Evolutionary conservation across 2,888 invertebrate species (phyloP).

Genomic region (Anagyrus pseudococci): DNA sequence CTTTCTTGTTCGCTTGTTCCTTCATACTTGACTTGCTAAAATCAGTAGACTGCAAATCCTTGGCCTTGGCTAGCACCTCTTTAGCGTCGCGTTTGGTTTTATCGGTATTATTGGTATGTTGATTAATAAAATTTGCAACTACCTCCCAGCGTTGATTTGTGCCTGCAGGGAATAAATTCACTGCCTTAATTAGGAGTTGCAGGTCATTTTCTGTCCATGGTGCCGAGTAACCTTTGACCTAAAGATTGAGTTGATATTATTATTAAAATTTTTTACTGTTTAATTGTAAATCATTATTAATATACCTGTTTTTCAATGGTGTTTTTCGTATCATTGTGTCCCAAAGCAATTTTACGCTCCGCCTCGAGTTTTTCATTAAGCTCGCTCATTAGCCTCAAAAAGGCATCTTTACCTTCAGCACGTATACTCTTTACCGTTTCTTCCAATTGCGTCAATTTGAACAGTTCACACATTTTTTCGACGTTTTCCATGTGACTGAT

Average conservation of each 20-base stretch:
- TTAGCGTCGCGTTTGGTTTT: conserved; percentile 79
- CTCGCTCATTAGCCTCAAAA: conserved; percentile 72
- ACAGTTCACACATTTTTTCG: conserved; percentile 84
- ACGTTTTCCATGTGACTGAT: conserved; percentile 88
- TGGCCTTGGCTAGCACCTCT: conserved; percentile 94
- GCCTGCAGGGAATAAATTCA: conserved; percentile 96
- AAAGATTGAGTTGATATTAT: background rate
- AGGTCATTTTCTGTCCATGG: conserved; percentile 87
- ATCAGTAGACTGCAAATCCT: conserved; percentile 89
- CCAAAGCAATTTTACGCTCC: conserved; percentile 70
- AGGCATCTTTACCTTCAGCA: conserved; percentile 70
- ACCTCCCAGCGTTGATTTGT: conserved; percentile 91
- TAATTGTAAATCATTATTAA: too few relatives aligned
- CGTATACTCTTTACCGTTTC: conserved; percentile 76
- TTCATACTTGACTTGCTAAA: conserved; percentile 85
- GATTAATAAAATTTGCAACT: conserved; percentile 94
- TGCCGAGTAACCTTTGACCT: conserved; percentile 55
- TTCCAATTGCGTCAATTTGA: conserved; percentile 76
- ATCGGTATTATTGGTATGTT: conserved; percentile 71
- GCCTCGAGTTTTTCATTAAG: conserved; percentile 80
- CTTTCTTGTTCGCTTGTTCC: conserved; percentile 88
- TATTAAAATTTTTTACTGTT: too few relatives aligned
- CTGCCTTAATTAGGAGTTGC: conserved; percentile 92
- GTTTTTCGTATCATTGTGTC: conserved; percentile 45
- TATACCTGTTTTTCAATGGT: conserved; percentile 47